Evolutionary conservation across 2,888 invertebrate species (phyloP), one percentile per base, ranked within the genome.

Genomic region (Drosophila cracens): DNA sequence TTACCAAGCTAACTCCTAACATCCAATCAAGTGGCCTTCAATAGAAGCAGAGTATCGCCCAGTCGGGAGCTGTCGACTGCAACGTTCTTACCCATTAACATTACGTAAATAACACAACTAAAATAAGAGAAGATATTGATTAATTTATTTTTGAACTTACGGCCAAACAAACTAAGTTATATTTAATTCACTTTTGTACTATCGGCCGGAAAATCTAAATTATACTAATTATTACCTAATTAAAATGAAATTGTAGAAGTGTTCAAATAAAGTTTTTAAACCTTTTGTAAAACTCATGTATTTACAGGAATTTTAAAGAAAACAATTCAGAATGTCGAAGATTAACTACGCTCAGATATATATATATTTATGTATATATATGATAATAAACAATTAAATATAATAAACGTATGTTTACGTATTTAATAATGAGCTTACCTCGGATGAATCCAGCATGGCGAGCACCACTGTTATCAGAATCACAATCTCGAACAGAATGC

Each of bases 401-500:
- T n/a, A n/a, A 2, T 43, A 1, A 29, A 18, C 27, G 8, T 38
- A 4, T 54, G 18, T 16, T 27, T 27, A 11, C n/a, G 7, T n/a
- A 36, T 18, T 29, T 21, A 10, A 16, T 21, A 29, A 66, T 31
- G 18, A 40, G 52, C 58, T 25, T 51, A 78, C 78, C 53, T 68
- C 90, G 3, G 95, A 94, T 51, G 96, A 96, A 93, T 99, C 97
- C 34, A 96, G 92, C 97, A 99, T 98, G 1, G 98, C 99, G 79
- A 99, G 94, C 40, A 97, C 92, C 63, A 99, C 96, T 0, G 98
- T 99, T 56, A 97, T 91, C 93, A 99, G 98, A 81, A 98, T 94
- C 29, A 96, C 76, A 63, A 98, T 96, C 93, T 97, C 97, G 7
- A 96, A 92, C 49, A 96, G 94, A 76, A 98, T 95, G 78, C 98